Evolutionary conservation across 2,113 vertebrate genomes (phyloP), one percentile per base, ranked within the genome.

Genomic region (Cercopithecus mona): DNA sequence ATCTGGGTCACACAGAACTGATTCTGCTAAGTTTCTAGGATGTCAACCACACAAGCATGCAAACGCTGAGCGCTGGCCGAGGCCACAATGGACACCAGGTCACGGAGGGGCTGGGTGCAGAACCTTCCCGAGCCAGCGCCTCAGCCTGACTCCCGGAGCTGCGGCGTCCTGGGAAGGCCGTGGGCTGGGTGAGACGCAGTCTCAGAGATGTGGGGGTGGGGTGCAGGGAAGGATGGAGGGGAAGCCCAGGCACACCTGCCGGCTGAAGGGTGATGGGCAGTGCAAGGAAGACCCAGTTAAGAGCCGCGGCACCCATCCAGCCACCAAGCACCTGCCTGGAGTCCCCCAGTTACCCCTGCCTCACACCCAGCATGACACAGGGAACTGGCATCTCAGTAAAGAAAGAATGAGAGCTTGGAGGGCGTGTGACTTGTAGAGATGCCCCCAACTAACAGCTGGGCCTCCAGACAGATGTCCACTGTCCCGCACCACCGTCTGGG

Each of bases 401-500:
- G 70, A 73, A 20, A 13, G 22, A 43, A 43, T 0, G 2, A 73
- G 38, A 38, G 11, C 38, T 73, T 25, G 38, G 38, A 13, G 10
- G 22, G 20, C 18, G 2, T 11, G 72, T 73, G 72, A 73, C 38
- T 6, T 73, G 22, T 22, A 43, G 38, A 73, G 72, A 40, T 73
- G 6, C 72, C 38, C 16, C 72, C 38, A 38, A 43, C 72, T 38
- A 22, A 11, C 38, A 43, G 38, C 38, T 73, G 22, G 72, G 38
- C 38, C 38, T 11, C 72, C 38, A 13, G 38, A 64, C 22, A 73
- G n/a, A 43, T 12, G 9, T 23, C 22, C 11, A 73, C 72, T 40
- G 38, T 23, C 72, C 72, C 3, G 5, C 0, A 16, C 38, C 5
- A 4, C 70, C 2, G 0, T 38, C 22, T 2, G 1, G 72, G 66